Base-by-base conservation (phyloP, 2,113 vertebrate species). In the Podocnemis expansa region DNA sequence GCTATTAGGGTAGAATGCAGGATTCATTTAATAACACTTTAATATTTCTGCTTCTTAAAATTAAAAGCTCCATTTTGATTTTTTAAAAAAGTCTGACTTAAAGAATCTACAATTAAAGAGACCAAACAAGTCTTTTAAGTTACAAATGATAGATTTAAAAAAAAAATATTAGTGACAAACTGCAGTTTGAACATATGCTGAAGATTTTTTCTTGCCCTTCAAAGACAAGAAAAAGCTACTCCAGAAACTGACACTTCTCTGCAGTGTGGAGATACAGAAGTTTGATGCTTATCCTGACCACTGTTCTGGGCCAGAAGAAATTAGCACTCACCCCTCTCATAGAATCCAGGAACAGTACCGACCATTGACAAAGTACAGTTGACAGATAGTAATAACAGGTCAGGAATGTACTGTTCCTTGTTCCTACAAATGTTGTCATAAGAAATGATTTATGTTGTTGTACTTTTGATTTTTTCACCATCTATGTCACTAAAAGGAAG, bases 151-250 rank as follows among this genome's bases (percentile, higher is more conserved):
- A 82, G 17, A 10, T 31, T 84, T 95, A 89, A 93, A 82, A 95
- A 60, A 82, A 93, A 82, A 95, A 60, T 80, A 86, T 81, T 76
- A 93, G 25, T 45, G 43, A 56, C 43, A 85, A 89, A 52, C n/a
- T 88, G 9, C 10, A 0, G 0, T 70, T 94, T 94, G 91, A 90
- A 88, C 54, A 90, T 43, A 54, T 31, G 2, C 38, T 75, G 24
- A 49, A 90, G 73, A 56, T 89, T 78, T n/a, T 47, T 96, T 90
- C 82, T 96, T 89, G 60, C 12, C 19, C 89, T 91, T 91, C 55
- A 52, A 24, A 1, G 1, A 85, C 78, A 43, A 78, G 41, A 31
- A 54, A 29, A n/a, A 80, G 8, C 14, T 70, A 31, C 86, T 67
- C 25, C n/a, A 67, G 88, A 83, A 94, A 89, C 17, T 2, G 0